Evolutionary conservation across 2,113 vertebrate species (phyloP), one percentile per base, ranked within the genome.

Genomic region (Hydropotes inermis): DNA sequence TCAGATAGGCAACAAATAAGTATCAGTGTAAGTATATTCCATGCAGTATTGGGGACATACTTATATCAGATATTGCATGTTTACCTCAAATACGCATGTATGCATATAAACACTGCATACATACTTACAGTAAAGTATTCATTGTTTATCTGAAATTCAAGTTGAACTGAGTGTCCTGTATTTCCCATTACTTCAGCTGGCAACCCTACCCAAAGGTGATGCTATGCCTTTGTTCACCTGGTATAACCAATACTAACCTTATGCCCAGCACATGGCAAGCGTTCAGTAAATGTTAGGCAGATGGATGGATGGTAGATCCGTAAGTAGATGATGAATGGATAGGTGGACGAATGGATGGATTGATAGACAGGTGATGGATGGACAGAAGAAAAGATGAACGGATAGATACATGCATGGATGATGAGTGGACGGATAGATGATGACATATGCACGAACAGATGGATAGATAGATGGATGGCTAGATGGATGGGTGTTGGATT

Each of bases 81-180:
- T 76, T 15, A 76, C 13, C 47, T 47, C 74, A 47, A 47, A 43
- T 27, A 15, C 14, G 12, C 36, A 14, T 25, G 70, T 43, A 12
- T 43, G 36, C 6, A 0, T 14, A 7, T 43, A 27, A 10, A 76
- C 36, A 76, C 0, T 43, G 70, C 70, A 14, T 14, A 43, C 39
- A 14, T 14, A 3, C 70, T 74, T 43, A 79, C 3, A 55, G 54
- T 57, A 39, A 58, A 93, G 39, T 30, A 50, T 2, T 14, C 23
- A 1, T 2, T 25, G 27, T 6, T 61, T 30, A 28, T 7, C 86
- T 47, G 76, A 89, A 15, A 43, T 82, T 21, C 25, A 36, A 14
- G 36, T 28, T n/a, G n/a, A n/a, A 21, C 15, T 23, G 33, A 12
- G 2, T 16, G 12, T 30, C 93, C 60, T 39, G 30, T 57, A 14